Percentiles rank a stretch among this genome's conserved stretches.
Conservation (phyloP, 2,888 invertebrate genomes). For the Scaptomyza cyrtandrae region DNA sequence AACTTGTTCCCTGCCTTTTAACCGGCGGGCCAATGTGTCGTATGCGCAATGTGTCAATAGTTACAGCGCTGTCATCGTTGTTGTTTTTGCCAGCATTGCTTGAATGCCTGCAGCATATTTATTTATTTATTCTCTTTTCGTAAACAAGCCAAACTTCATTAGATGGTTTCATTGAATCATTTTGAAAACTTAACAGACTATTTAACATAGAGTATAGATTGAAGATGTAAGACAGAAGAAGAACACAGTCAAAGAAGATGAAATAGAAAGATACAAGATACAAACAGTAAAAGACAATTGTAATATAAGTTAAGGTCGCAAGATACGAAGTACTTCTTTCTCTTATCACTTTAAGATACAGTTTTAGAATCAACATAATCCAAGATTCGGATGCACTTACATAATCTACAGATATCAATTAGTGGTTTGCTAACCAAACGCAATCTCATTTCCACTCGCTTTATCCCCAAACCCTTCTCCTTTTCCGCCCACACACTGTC, state of each 20-base stretch:
- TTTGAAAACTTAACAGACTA: conserved; percentile 34
- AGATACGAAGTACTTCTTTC: too few relatives aligned
- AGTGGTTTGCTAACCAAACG: background rate
- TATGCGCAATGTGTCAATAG: conserved; percentile 45
- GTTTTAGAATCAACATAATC: background rate
- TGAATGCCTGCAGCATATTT: conserved; percentile 12
- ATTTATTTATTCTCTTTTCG: background rate
- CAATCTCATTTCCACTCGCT: too few relatives aligned
- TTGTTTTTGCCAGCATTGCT: conserved; percentile 1
- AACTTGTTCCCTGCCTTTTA: background rate
- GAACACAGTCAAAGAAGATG: background rate
- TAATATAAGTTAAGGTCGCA: too few relatives aligned
- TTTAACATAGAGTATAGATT: background rate
- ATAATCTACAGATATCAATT: too few relatives aligned
- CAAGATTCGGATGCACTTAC: background rate
- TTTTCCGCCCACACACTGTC: background rate
- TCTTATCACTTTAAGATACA: too few relatives aligned
- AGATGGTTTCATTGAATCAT: conserved; percentile 38
- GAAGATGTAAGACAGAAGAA: background rate
- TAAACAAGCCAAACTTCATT: conserved; percentile 22
- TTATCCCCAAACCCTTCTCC: background rate
- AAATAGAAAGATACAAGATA: background rate
- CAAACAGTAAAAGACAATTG: too few relatives aligned
- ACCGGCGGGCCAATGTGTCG: conserved; percentile 22
- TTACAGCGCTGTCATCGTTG: background rate